A percentile compares a stretch with the other conserved stretches of the same genome.
phyloP scores from a whole-genome alignment of 2,113 vertebrate genomes.

The Pseudorasbora parva region DNA sequence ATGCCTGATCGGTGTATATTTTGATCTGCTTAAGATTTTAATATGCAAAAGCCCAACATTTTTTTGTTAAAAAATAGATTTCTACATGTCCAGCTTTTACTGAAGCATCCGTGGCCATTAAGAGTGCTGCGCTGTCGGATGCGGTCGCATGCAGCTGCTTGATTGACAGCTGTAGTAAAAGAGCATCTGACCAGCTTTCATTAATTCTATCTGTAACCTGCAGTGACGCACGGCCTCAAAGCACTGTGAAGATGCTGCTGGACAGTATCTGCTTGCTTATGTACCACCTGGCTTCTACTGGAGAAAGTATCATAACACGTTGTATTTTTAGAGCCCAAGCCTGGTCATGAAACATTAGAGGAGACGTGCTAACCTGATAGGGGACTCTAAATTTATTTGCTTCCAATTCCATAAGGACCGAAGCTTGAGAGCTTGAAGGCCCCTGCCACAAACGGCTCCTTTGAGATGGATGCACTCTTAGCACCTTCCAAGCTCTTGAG shows the following conservation, averaged over 20 bases:
- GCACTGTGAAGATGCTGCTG: constrained; percentile 63
- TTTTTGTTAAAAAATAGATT: not conserved
- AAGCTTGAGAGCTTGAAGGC: constrained; percentile 43
- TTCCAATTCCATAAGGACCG: constrained; percentile 75
- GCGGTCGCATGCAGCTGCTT: constrained; percentile 48
- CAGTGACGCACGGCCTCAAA: constrained; percentile 64
- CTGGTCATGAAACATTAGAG: constrained; percentile 87
- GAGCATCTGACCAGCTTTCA: constrained; percentile 56
- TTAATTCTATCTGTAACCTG: constrained; percentile 58
- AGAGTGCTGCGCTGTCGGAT: constrained; percentile 45
- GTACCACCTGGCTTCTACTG: constrained; percentile 78
- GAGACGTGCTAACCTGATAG: constrained; percentile 79
- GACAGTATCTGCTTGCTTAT: constrained; percentile 76
- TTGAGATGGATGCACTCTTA: constrained; percentile 9
- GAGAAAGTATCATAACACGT: constrained; percentile 86
- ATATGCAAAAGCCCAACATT: not conserved
- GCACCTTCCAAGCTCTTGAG: not conserved
- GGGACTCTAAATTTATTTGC: constrained; percentile 82
- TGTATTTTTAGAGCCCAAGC: constrained; percentile 90
- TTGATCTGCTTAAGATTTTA: not conserved
- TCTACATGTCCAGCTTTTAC: not conserved
- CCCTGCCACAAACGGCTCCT: constrained; percentile 5
- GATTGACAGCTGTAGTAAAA: constrained; percentile 65
- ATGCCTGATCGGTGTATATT: too few relatives aligned
- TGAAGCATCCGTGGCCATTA: constrained; percentile 38